Percentiles rank a stretch among this genome's conserved stretches.
phyloP scores from a whole-genome alignment of 2,888 invertebrate genomes.

The Sussaba pulchella region DNA sequence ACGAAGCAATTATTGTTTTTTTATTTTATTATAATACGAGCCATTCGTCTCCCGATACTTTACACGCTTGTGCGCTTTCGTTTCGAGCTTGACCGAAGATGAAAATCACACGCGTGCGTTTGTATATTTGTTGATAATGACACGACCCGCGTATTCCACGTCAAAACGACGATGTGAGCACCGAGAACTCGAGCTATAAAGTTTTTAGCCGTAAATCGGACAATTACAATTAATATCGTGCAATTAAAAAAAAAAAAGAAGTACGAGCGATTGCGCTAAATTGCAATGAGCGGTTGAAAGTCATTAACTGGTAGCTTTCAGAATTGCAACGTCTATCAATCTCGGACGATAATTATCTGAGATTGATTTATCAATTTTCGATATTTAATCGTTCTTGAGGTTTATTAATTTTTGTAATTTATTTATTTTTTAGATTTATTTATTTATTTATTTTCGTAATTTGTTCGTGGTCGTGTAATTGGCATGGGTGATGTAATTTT shows the following conservation, averaged over 20 bases:
- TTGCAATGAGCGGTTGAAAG: background rate
- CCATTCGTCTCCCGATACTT: conserved; percentile 7
- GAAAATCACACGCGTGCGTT: conserved; percentile 6
- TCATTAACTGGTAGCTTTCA: background rate
- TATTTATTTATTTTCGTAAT: too few relatives aligned
- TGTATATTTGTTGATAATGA: too few relatives aligned
- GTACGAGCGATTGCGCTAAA: background rate
- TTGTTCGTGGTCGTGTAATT: too few relatives aligned
- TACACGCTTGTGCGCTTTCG: conserved; percentile 1
- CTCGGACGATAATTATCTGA: background rate
- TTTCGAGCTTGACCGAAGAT: conserved; percentile 1
- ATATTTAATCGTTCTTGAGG: too few relatives aligned
- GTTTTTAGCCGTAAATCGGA: background rate
- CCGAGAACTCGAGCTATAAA: background rate
- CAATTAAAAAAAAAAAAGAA: too few relatives aligned
- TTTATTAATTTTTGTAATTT: too few relatives aligned
- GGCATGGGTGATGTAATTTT: too few relatives aligned
- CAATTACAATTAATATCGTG: conserved; percentile 20
- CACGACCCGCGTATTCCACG: background rate
- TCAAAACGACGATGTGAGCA: background rate
- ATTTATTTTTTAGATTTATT: too few relatives aligned
- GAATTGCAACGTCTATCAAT: background rate
- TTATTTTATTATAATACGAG: background rate
- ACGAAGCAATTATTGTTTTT: conserved; percentile 34
- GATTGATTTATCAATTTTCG: too few relatives aligned